These are phyloP conservation scores for Pogonocherus hispidulus DNA, from an alignment of 2,888 invertebrate species.

Conservation along the genomic window DNA sequence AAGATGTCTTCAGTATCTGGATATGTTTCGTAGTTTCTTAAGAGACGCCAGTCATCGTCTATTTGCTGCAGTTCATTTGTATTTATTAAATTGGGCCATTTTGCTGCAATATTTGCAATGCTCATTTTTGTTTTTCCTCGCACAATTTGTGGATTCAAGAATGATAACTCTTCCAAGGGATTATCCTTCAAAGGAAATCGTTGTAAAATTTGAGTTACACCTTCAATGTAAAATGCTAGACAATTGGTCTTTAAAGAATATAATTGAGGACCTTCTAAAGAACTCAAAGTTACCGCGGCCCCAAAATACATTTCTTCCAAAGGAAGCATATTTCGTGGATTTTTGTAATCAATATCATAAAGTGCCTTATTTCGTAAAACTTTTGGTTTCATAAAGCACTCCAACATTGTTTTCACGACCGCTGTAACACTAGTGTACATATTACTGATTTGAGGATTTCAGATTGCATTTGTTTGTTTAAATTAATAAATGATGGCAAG, in stretches of 20 bases:
- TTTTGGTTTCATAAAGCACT: slow-evolving; percentile 32
- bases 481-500: slow-evolving; percentile 32
- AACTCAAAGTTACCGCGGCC: slow-evolving; percentile 2
- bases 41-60: background rate
- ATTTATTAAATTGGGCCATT: background rate
- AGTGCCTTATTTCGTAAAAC: slow-evolving; percentile 15
- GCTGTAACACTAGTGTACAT: slow-evolving; percentile 25
- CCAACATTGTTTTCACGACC: slow-evolving; percentile 32
- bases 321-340: slow-evolving; percentile 34
- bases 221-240: slow-evolving; percentile 39
- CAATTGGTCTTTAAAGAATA: slow-evolving; percentile 28
- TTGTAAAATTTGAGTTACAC: slow-evolving; percentile 29
- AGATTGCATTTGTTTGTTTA: slow-evolving; percentile 39
- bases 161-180: slow-evolving; percentile 19
- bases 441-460: slow-evolving; percentile 36
- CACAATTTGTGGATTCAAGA: background rate
- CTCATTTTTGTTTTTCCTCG: background rate
- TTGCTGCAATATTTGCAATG: background rate
- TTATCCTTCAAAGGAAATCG: slow-evolving; percentile 19
- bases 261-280: slow-evolving; percentile 6
- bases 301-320: slow-evolving; percentile 39
- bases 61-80: background rate
- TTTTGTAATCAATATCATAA: slow-evolving; percentile 34
- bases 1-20: background rate
- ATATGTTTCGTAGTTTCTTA: background rate